Base-by-base conservation (phyloP, 1,140 invertebrate species). In the Andricus grossulariae region DNA sequence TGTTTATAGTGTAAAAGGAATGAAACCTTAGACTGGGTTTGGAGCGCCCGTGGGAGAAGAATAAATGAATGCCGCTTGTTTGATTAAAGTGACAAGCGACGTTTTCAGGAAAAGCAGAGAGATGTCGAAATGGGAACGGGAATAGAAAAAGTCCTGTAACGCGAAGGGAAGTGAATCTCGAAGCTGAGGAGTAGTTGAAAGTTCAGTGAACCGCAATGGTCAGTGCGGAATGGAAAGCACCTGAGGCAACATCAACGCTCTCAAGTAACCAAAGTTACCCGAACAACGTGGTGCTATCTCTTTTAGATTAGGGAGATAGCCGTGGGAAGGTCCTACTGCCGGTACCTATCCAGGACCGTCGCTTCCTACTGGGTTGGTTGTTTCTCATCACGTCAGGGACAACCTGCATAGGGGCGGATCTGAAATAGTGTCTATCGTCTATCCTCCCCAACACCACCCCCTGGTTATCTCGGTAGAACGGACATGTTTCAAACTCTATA, bases 261-360 rank as follows among this genome's bases (percentile, higher is more conserved):
- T 39, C 60, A 39, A 66, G 32, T 66, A 66, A 66, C 60, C 60
- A 66, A 66, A 66, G 60, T 66, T 66, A 66, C 60, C 25, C 60
- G 25, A 32, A 66, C 32, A 66, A 39, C 25, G 60, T 45, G 15
- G 60, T 66, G 60, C 60, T 66, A 66, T 66, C 60, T 66, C 60
- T 75, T 50, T 71, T 72, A 74, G 73, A 71, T 79, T 72, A 77
- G 66, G 49, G 71, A 66, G 50, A 82, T 84, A 83, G 74, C 80
- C 87, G 88, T 89, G 88, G 83, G 88, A 89, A 84, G 81, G 76
- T 81, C 78, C 82, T 81, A 82, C 80, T 87, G 82, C 84, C 73
- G 80, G 80, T 79, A 82, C 80, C 83, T 84, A 82, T 86, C 82
- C 75, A 74, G 72, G 77, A 75, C 81, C 79, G 78, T 32, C 25